These are phyloP conservation scores for Apantesis nais DNA, from an alignment of 2,888 invertebrate genomes.

Conservation along the genomic window DNA sequence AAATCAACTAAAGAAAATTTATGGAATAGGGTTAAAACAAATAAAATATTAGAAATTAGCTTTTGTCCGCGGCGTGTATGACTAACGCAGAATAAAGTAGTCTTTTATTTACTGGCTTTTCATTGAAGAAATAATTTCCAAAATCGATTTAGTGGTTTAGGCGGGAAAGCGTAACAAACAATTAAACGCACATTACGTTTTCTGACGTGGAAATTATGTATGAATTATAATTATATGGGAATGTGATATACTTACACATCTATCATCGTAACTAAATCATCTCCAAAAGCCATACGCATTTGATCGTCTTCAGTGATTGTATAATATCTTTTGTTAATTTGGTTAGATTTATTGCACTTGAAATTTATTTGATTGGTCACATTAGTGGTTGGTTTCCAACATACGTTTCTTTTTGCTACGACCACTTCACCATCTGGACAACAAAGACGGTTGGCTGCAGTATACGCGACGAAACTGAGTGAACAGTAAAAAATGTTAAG, in stretches of 20 bases:
- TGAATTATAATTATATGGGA: too few relatives aligned
- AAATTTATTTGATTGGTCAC: constrained; percentile 35
- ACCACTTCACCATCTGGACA: constrained; percentile 45
- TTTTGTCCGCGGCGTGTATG: too few relatives aligned
- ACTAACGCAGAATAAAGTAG: too few relatives aligned
- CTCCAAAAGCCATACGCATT: constrained; percentile 30
- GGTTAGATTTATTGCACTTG: constrained; percentile 33
- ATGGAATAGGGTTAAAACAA: too few relatives aligned
- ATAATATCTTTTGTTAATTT: constrained; percentile 21
- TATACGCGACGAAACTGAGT: constrained; percentile 12
- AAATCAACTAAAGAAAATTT: too few relatives aligned
- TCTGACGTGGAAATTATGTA: too few relatives aligned
- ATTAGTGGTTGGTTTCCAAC: constrained; percentile 55
- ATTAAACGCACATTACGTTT: too few relatives aligned
- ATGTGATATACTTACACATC: constrained; percentile 46
- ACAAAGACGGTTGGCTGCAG: constrained; percentile 36
- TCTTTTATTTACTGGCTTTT: too few relatives aligned
- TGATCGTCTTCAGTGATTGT: constrained; percentile 24
- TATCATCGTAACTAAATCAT: constrained; percentile 28
- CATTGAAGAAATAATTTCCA: too few relatives aligned
- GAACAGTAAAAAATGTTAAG: not conserved
- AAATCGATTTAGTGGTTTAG: too few relatives aligned
- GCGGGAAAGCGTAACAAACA: too few relatives aligned
- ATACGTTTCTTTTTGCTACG: constrained; percentile 36
- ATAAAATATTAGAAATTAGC: too few relatives aligned